These are phyloP conservation scores for Protobothrops flavoviridis DNA, from an alignment of 2,113 vertebrate species.

Conservation along the genomic window DNA sequence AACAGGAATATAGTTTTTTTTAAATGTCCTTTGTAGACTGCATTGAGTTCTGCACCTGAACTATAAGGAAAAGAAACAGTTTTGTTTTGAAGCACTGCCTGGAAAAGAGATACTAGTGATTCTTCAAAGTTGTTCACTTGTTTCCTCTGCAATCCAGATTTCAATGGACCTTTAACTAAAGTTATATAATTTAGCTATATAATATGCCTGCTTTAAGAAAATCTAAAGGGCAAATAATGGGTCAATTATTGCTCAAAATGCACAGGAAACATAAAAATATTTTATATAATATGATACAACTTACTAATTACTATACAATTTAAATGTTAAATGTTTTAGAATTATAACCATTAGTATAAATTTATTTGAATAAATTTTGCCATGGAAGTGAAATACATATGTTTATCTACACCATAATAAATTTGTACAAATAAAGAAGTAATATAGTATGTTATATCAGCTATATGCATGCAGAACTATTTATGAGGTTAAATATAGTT, in stretches of 20 bases:
- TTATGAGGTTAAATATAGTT: not conserved
- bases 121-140: not conserved
- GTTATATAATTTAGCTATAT: not conserved
- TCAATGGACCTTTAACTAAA: not conserved
- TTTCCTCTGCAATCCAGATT: not conserved
- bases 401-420: not conserved
- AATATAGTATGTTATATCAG: not conserved
- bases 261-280: not conserved
- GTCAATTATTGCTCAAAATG: not conserved
- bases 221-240: not conserved
- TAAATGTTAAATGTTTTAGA: not conserved
- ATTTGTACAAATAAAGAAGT: not conserved
- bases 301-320: not conserved
- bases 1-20: conserved; percentile 3
- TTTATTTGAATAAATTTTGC: not conserved
- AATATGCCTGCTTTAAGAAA: not conserved
- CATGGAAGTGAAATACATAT: not conserved
- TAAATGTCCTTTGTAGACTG: conserved; percentile 1
- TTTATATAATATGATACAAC: not conserved
- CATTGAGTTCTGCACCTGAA: not conserved
- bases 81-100: conserved; percentile 14
- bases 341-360: not conserved
- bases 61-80: conserved; percentile 18
- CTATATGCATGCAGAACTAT: not conserved
- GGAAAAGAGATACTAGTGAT: conserved; percentile 1